Conservation (phyloP, 2,888 invertebrate species). For the Imbricaverruca yamaguchii region DNA sequence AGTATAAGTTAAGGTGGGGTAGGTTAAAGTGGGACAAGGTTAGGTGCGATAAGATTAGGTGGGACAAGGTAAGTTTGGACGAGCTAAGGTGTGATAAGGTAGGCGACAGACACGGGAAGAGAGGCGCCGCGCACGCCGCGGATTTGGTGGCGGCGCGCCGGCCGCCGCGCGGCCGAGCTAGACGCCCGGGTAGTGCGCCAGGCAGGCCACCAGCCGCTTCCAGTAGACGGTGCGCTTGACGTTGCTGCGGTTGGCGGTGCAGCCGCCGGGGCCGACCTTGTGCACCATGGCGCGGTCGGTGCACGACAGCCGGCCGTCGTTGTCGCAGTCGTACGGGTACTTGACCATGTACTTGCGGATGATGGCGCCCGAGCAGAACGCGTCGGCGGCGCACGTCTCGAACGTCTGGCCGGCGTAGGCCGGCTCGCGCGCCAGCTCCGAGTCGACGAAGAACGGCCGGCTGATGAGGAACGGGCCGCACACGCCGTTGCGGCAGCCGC, state of each 20-base stretch:
- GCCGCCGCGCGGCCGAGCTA: neutral
- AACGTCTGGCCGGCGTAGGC: slow-evolving; percentile 51
- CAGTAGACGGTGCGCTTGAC: neutral
- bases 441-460: neutral
- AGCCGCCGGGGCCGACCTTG: neutral
- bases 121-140: no score
- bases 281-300: slow-evolving; percentile 11
- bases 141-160: no score
- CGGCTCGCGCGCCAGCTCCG: neutral
- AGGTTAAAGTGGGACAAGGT: neutral
- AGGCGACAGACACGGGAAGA: neutral
- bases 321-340: neutral
- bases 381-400: slow-evolving; percentile 62
- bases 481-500: neutral
- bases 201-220: neutral
- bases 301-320: neutral
- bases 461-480: slow-evolving; percentile 14
- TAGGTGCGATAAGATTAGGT: neutral
- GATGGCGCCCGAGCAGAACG: slow-evolving; percentile 63
- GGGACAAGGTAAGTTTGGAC: neutral
- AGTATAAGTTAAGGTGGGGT: neutral
- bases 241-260: neutral
- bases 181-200: neutral
- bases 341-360: slow-evolving; percentile 74
- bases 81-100: slow-evolving; percentile 3